Conservation (phyloP, 2,797 vertebrate species). For the Cichlasoma orientale region DNA sequence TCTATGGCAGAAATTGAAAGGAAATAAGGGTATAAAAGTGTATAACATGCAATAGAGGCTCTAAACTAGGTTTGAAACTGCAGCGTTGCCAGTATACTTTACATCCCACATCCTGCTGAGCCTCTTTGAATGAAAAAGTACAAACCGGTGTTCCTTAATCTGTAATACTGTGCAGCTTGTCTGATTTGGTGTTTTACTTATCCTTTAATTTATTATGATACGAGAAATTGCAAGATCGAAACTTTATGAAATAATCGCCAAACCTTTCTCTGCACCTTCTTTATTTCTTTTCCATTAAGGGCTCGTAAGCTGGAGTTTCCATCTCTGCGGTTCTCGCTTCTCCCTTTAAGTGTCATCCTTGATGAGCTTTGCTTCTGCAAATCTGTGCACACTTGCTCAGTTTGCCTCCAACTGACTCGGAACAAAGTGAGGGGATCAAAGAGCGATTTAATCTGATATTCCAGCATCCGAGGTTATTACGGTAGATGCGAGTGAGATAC, state of each 20-base stretch:
- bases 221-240: not conserved
- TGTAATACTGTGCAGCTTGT: not conserved
- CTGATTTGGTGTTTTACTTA: not conserved
- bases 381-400: slow-evolving; percentile 22
- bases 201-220: not conserved
- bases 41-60: not conserved
- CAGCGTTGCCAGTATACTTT: not conserved
- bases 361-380: slow-evolving; percentile 30
- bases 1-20: not conserved
- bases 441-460: slow-evolving; percentile 50
- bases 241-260: not conserved
- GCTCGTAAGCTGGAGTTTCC: not conserved
- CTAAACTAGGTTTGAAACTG: not conserved
- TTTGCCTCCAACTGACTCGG: slow-evolving; percentile 44
- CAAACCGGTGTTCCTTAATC: not conserved
- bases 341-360: slow-evolving; percentile 10
- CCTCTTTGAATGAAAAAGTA: not conserved
- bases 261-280: not conserved
- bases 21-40: slow-evolving; percentile 15
- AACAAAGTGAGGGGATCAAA: slow-evolving; percentile 63
- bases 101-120: not conserved
- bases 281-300: not conserved
- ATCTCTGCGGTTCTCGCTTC: not conserved
- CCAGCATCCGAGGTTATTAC: slow-evolving; percentile 43
- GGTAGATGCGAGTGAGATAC: slow-evolving; percentile 43